Percentiles rank a stretch among this genome's conserved stretches.
These are phyloP conservation scores for Melitaea athalia DNA, from an alignment of 2,888 invertebrate species.

Conservation along the genomic window DNA sequence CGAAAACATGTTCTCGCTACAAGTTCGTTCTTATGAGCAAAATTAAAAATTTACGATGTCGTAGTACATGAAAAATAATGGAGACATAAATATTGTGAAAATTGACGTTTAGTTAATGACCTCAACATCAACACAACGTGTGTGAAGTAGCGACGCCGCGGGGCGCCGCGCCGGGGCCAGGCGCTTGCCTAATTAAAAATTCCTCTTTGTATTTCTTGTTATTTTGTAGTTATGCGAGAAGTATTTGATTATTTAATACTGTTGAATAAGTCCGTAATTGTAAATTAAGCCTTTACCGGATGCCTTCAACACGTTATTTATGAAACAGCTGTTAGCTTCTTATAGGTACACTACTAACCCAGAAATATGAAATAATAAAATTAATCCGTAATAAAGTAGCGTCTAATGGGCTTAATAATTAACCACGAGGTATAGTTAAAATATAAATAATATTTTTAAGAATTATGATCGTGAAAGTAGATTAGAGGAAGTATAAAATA, in stretches of 20 bases:
- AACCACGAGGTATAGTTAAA: neutral
- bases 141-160: slow-evolving; percentile 72
- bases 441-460: neutral
- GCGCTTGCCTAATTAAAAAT: slow-evolving; percentile 75
- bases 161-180: slow-evolving; percentile 57
- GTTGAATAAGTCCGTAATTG: slow-evolving; percentile 55
- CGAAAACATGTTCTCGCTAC: slow-evolving; percentile 14
- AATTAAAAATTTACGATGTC: slow-evolving; percentile 66
- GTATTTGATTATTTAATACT: slow-evolving; percentile 68
- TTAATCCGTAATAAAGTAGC: neutral
- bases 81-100: slow-evolving; percentile 78
- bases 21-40: slow-evolving; percentile 48
- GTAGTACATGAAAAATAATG: slow-evolving; percentile 74
- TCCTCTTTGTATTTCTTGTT: slow-evolving; percentile 63
- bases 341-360: slow-evolving; percentile 23
- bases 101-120: slow-evolving; percentile 78
- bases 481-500: neutral
- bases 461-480: neutral
- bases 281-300: slow-evolving; percentile 48
- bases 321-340: slow-evolving; percentile 43
- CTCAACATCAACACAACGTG: slow-evolving; percentile 63
- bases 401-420: slow-evolving; percentile 6
- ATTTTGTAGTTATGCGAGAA: slow-evolving; percentile 65
- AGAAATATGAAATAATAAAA: slow-evolving; percentile 10
- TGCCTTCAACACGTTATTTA: slow-evolving; percentile 59